These are phyloP conservation scores for Ptychadena robeensis DNA, from an alignment of 2,797 vertebrate species.

Conservation along the genomic window DNA sequence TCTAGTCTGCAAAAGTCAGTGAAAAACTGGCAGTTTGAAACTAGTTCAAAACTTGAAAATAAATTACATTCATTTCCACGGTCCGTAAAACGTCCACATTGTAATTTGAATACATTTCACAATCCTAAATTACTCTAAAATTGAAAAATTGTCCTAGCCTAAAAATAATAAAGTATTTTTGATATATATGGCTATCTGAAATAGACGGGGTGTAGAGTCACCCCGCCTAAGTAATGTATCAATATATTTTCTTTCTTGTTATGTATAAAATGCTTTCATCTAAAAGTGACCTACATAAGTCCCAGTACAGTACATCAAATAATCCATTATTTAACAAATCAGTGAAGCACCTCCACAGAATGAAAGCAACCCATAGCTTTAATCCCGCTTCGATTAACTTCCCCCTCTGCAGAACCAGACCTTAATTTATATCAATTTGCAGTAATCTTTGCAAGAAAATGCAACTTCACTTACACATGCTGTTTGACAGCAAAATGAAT, in stretches of 20 bases:
- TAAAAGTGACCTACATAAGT: constrained; percentile 73
- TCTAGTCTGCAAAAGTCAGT: constrained; percentile 1
- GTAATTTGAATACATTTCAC: constrained; percentile 41
- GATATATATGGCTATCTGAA: constrained; percentile 31
- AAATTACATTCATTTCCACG: constrained; percentile 27
- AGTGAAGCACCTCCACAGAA: constrained; percentile 73
- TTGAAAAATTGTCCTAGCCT: constrained; percentile 30
- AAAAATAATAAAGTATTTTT: not conserved
- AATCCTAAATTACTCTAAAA: constrained; percentile 34
- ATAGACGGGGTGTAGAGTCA: constrained; percentile 30
- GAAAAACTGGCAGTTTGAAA: constrained; percentile 20
- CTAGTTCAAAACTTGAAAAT: constrained; percentile 39
- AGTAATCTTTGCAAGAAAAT: constrained; percentile 74
- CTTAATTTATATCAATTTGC: constrained; percentile 77
- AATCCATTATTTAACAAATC: constrained; percentile 76
- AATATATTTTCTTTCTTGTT: constrained; percentile 57
- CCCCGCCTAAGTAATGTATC: constrained; percentile 55
- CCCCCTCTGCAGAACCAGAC: constrained; percentile 68
- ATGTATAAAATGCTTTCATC: constrained; percentile 61
- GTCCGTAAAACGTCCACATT: constrained; percentile 18
- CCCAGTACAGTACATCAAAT: constrained; percentile 70
- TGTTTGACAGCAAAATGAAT: constrained; percentile 75
- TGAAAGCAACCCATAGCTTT: constrained; percentile 73
- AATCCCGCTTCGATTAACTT: constrained; percentile 75
- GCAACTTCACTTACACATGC: constrained; percentile 71